Evolutionary conservation across 1,140 invertebrate species (phyloP).

Genomic region (Diabrotica undecimpunctata): DNA sequence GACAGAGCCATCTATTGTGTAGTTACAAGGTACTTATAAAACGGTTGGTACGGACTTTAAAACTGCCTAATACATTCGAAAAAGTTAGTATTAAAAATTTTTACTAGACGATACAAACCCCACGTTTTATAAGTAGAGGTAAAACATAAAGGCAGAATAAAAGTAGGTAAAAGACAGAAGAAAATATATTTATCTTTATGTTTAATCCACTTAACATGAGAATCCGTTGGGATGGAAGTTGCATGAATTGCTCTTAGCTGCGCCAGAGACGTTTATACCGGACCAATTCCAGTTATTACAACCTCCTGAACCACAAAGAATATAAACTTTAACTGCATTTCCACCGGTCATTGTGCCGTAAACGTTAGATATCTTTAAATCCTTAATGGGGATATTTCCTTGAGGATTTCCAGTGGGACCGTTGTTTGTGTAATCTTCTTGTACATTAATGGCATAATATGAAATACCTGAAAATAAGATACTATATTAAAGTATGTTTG

Average conservation of each 20-base stretch:
- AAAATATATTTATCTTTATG: no score
- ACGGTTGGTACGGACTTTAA: no score
- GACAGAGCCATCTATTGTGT: no score
- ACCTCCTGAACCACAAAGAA: background rate
- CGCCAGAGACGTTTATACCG: background rate
- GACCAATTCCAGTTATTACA: slow-evolving; percentile 12
- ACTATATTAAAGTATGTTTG: no score
- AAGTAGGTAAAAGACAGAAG: no score
- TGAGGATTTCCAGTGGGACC: background rate
- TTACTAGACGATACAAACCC: no score
- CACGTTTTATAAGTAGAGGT: no score
- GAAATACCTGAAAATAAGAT: background rate
- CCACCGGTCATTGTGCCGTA: background rate
- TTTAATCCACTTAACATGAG: background rate
- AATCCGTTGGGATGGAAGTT: slow-evolving; percentile 11
- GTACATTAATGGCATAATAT: background rate
- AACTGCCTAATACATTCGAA: no score
- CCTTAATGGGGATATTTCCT: background rate
- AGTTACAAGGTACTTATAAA: no score
- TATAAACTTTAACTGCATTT: background rate
- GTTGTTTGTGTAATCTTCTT: background rate
- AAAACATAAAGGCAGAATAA: no score
- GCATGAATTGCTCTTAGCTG: slow-evolving; percentile 1
- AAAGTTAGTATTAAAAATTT: no score
- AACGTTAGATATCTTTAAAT: background rate